Percentiles rank a stretch among this genome's conserved stretches.
Conservation (phyloP, 2,113 vertebrate genomes). For the Eulemur rufifrons region DNA sequence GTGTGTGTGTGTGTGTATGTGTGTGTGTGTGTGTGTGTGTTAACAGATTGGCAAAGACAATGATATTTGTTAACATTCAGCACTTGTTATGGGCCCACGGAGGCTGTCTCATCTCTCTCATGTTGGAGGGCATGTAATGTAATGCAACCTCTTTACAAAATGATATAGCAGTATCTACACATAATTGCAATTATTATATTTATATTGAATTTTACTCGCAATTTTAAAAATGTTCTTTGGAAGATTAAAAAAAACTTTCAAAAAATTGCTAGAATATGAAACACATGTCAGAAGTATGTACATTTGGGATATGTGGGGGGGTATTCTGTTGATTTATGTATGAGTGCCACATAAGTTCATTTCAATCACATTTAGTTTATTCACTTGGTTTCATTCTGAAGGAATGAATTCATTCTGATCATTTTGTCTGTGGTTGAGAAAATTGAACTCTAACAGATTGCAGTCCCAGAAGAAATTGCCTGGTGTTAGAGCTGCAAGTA, state of each 20-base stretch:
- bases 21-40: background rate
- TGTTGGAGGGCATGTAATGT: background rate
- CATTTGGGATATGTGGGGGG: background rate
- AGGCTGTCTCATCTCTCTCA: background rate
- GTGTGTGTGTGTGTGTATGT: too few species aligned
- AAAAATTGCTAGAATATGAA: background rate
- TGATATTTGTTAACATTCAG: background rate
- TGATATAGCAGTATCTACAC: background rate
- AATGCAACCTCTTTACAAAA: background rate
- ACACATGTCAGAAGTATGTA: background rate
- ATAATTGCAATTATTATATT: background rate
- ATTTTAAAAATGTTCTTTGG: background rate
- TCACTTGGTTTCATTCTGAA: constrained; percentile 84
- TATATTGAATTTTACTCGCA: background rate
- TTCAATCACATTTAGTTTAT: constrained; percentile 87
- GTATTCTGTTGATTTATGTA: constrained; percentile 73
- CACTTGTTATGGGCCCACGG: too few species aligned
- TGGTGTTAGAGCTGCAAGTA: constrained; percentile 85
- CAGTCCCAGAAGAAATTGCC: constrained; percentile 86
- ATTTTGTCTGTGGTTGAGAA: constrained; percentile 85
- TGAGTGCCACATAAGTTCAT: constrained; percentile 81
- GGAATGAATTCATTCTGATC: constrained; percentile 87
- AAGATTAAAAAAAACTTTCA: background rate
- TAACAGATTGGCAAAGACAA: background rate
- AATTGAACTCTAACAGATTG: constrained; percentile 88